Base-by-base conservation (phyloP, 2,113 vertebrate genomes). In the Gobius niger region DNA sequence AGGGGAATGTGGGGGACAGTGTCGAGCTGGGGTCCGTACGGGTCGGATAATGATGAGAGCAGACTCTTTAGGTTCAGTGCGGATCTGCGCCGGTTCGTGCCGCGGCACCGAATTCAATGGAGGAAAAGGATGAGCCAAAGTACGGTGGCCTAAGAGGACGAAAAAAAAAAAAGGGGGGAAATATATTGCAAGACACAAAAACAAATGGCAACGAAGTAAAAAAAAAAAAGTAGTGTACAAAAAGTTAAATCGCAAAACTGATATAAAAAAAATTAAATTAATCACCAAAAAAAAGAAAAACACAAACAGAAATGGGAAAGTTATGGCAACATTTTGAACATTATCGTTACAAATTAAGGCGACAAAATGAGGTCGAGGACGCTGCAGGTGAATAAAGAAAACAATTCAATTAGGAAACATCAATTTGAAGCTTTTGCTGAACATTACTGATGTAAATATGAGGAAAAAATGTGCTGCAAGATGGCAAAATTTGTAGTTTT, bases 1-100 rank as follows among this genome's bases (percentile, higher is more conserved):
- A 60, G 70, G 75, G 86, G 77, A 61, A 76, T 82, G 75, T 65
- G 65, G 79, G 87, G 87, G 88, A 89, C 90, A 92, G 89, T 90
- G 86, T 91, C 83, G 86, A 73, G 84, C 81, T 67, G 85, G 86
- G 82, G 78, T 85, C 81, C 78, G 76, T 82, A 88, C 73, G 61
- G 81, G 83, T 67, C 86, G 75, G 76, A 71, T 57, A 68, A 84
- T 66, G 67, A 81, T 64, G 74, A 72, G 63, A 67, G 77, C 44
- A 46, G 44, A 46, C 24, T 24, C 52, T 18, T 56, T 19, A 56
- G 12, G 24, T 34, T 56, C 53, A 56, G 18, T 56, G 52, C 10
- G 78, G 76, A 77, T 67, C 69, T 44, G 57, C 7, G 18, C 69
- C 64, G 47, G 54, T 16, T 34, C 56, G 52, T 34, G 51, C 68